phyloP scores from a whole-genome alignment of 1,140 invertebrate species.

The Trichonephila clavata region DNA sequence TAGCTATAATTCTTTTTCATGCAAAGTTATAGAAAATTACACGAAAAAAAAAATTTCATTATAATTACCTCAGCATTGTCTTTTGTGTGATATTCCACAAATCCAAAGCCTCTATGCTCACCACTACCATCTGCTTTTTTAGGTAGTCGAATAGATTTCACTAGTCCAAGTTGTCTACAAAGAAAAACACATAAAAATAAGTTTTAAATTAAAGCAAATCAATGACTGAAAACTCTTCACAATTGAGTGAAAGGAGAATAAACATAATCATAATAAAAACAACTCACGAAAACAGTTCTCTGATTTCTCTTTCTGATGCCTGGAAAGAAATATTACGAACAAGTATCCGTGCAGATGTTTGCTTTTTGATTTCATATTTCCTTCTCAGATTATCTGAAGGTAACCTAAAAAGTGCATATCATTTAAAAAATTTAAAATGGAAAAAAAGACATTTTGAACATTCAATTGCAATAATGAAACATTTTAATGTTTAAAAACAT shows the following conservation, averaged over 20 bases:
- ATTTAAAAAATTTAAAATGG: conserved; percentile 64
- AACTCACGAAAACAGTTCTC: conserved; percentile 93
- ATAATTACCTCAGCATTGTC: conserved; percentile 92
- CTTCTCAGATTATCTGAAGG: conserved; percentile 83
- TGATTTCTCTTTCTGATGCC: conserved; percentile 93
- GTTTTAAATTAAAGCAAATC: not conserved
- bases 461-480: too few relatives aligned
- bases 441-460: not conserved
- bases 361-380: conserved; percentile 84
- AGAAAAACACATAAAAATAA: conserved; percentile 25
- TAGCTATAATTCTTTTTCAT: too few relatives aligned
- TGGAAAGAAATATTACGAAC: conserved; percentile 98
- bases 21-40: too few relatives aligned
- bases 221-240: too few relatives aligned
- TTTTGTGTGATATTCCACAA: conserved; percentile 94
- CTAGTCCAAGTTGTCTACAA: conserved; percentile 94
- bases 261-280: not conserved
- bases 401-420: conserved; percentile 36
- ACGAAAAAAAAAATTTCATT: not conserved
- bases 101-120: conserved; percentile 96
- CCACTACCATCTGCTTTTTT: conserved; percentile 89
- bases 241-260: not conserved
- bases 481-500: too few relatives aligned
- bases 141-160: conserved; percentile 94
- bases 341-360: conserved; percentile 92